A percentile compares a stretch with the other conserved stretches of the same genome.
Conservation (phyloP, 2,888 invertebrate species). For the Eucera pruinosa region DNA sequence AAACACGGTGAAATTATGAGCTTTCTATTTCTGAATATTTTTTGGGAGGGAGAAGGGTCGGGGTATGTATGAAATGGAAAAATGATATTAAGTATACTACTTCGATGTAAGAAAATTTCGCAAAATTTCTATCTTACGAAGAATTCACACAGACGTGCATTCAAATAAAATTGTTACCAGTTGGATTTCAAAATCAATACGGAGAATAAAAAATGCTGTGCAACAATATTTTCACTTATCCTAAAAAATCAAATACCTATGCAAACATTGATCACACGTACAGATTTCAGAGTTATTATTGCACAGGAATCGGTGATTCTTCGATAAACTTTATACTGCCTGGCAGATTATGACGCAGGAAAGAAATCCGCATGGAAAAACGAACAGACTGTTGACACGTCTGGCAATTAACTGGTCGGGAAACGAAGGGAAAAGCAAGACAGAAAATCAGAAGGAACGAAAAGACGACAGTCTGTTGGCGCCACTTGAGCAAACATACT, state of each 20-base stretch:
- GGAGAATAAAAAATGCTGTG: too few relatives aligned
- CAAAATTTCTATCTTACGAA: too few relatives aligned
- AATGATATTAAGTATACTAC: too few relatives aligned
- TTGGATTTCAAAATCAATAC: too few relatives aligned
- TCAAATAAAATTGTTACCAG: too few relatives aligned
- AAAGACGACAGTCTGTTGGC: conserved; percentile 63
- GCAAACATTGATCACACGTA: not conserved
- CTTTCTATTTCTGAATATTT: conserved; percentile 16
- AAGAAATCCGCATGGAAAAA: conserved; percentile 12
- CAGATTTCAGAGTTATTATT: not conserved
- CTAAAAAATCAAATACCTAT: not conserved
- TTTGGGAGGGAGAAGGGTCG: too few relatives aligned
- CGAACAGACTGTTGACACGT: conserved; percentile 43
- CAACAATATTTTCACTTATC: not conserved
- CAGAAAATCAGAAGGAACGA: conserved; percentile 37
- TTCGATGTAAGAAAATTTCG: too few relatives aligned
- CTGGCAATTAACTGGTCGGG: conserved; percentile 36
- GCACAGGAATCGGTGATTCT: too few relatives aligned
- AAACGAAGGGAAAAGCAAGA: conserved; percentile 8
- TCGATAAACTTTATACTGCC: not conserved
- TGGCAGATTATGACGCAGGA: not conserved
- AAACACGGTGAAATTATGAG: not conserved
- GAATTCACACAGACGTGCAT: too few relatives aligned
- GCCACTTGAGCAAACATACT: conserved; percentile 75
- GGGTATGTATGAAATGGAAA: too few relatives aligned